These are phyloP conservation scores for Stenurella melanura DNA, from an alignment of 2,888 invertebrate species.

Conservation along the genomic window DNA sequence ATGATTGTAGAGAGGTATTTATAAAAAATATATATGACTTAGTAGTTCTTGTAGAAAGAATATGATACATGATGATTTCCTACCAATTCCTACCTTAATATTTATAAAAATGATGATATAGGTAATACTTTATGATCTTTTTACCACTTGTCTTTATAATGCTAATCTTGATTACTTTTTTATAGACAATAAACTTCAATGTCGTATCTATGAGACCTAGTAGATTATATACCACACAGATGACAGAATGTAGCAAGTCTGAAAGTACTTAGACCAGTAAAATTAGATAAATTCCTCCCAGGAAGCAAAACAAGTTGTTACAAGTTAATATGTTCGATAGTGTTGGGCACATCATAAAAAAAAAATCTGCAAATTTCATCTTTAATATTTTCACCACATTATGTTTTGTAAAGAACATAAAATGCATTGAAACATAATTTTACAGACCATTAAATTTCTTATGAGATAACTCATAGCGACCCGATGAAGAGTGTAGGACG, in stretches of 20 bases:
- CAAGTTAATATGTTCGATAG: too few relatives aligned
- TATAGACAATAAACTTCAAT: not conserved
- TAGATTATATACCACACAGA: not conserved
- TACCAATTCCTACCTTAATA: too few relatives aligned
- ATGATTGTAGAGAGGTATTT: not conserved
- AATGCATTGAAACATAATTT: too few relatives aligned
- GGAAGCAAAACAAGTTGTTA: too few relatives aligned
- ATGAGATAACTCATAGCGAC: too few relatives aligned
- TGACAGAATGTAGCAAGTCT: not conserved
- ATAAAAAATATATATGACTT: slow-evolving; percentile 1
- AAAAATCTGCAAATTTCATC: too few relatives aligned
- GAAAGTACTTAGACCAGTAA: not conserved
- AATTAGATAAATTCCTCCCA: too few relatives aligned
- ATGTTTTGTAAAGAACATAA: too few relatives aligned
- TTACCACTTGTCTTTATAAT: not conserved
- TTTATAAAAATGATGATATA: not conserved
- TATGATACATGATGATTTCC: not conserved
- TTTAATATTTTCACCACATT: too few relatives aligned
- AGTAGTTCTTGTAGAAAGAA: not conserved
- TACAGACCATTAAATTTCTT: too few relatives aligned
- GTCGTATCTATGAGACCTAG: not conserved
- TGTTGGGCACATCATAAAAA: too few relatives aligned
- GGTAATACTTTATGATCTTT: not conserved
- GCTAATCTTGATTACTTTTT: not conserved
- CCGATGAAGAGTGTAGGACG: too few relatives aligned